These are phyloP conservation scores for Pseudoatta argentina DNA, from an alignment of 1,140 invertebrate species.

Conservation along the genomic window DNA sequence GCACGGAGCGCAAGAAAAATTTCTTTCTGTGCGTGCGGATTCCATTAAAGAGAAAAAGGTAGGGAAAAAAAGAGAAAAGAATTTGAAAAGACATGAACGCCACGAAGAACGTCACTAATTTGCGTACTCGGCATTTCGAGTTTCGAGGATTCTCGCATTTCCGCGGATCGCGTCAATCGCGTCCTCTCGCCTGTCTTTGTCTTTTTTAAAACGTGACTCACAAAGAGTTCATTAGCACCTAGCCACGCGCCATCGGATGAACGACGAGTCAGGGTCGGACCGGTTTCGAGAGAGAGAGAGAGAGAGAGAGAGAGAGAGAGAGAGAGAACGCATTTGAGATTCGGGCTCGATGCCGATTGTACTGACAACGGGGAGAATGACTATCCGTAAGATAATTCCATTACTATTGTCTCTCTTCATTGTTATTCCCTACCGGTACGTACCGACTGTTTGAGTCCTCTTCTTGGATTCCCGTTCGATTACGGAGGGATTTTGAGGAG, in stretches of 20 bases:
- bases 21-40: conserved; percentile 42
- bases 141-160: conserved; percentile 50
- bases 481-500: conserved; percentile 55
- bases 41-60: conserved; percentile 3
- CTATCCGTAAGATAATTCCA: conserved; percentile 56
- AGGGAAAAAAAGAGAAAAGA: background rate
- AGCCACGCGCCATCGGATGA: conserved; percentile 41
- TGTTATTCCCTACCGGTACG: conserved; percentile 59
- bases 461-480: conserved; percentile 35
- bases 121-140: conserved; percentile 58
- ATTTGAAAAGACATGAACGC: conserved; percentile 1
- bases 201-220: conserved; percentile 70
- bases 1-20: conserved; percentile 38
- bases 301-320: background rate
- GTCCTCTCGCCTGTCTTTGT: conserved; percentile 49
- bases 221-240: conserved; percentile 71
- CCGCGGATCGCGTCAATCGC: background rate
- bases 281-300: background rate
- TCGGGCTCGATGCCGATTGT: conserved; percentile 43
- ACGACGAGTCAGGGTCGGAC: conserved; percentile 42
- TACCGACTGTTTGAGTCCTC: conserved; percentile 42
- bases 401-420: conserved; percentile 63
- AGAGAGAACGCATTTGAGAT: conserved; percentile 18
- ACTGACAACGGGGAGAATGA: conserved; percentile 43
- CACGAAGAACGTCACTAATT: conserved; percentile 59